phyloP scores from a whole-genome alignment of 2,888 invertebrate genomes.

The Eurytoma adleriae region DNA sequence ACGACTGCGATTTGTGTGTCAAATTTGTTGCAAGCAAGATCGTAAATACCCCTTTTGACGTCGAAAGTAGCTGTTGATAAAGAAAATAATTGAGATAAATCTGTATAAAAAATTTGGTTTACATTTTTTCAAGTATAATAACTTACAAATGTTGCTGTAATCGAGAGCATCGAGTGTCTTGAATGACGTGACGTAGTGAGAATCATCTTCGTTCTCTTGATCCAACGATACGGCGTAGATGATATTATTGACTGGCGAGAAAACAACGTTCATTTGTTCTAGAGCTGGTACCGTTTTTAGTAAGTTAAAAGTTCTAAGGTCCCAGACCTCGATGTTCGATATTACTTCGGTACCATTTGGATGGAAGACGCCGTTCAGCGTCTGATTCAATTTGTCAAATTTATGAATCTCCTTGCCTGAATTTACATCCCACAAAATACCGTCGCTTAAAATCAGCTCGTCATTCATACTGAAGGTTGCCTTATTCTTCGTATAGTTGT shows the following conservation, averaged over 20 bases:
- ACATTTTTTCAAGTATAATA: neutral
- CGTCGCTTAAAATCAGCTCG: constrained; percentile 93
- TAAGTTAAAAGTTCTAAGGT: constrained; percentile 94
- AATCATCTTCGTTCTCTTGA: constrained; percentile 84
- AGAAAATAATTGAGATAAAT: neutral
- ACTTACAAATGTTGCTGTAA: constrained; percentile 92
- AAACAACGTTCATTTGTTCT: constrained; percentile 92
- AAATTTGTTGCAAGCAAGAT: constrained; percentile 87
- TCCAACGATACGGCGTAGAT: constrained; percentile 92
- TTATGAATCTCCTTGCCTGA: constrained; percentile 94
- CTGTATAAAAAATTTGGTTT: constrained; percentile 1
- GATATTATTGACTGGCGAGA: constrained; percentile 91
- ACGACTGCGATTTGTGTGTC: constrained; percentile 94
- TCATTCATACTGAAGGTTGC: constrained; percentile 97
- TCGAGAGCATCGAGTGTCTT: constrained; percentile 96
- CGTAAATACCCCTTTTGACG: constrained; percentile 92
- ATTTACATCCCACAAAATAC: constrained; percentile 95
- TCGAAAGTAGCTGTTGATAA: constrained; percentile 88
- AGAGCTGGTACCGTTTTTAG: constrained; percentile 95
- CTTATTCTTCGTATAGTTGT: constrained; percentile 94
- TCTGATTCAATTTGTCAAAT: constrained; percentile 97
- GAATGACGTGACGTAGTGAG: constrained; percentile 93
- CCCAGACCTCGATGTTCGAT: constrained; percentile 99
- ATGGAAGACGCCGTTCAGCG: constrained; percentile 96
- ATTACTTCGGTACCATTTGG: constrained; percentile 97